Conservation (phyloP, 2,888 invertebrate species). For the Mylabris sibirica region DNA sequence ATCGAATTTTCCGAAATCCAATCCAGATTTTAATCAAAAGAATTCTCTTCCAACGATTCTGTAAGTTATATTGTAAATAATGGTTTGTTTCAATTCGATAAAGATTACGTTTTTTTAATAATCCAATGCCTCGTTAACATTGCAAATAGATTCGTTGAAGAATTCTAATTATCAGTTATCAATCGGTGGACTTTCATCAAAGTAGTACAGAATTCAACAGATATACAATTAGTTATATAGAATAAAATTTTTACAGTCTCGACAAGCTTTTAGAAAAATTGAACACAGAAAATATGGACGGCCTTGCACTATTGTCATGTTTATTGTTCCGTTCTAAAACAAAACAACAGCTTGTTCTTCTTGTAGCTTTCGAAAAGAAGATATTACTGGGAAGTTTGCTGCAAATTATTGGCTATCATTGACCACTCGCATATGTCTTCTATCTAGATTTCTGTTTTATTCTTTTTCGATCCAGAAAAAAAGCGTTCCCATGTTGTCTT, state of each 20-base stretch:
- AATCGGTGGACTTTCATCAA: slow-evolving; percentile 48
- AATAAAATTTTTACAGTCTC: slow-evolving; percentile 48
- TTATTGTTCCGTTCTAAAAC: slow-evolving; percentile 48
- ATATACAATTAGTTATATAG: too few species aligned
- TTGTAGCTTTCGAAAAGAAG: slow-evolving; percentile 48
- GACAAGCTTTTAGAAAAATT: slow-evolving; percentile 41
- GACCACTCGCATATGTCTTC: slow-evolving; percentile 29
- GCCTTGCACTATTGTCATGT: slow-evolving; percentile 55
- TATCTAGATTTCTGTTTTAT: slow-evolving; percentile 22
- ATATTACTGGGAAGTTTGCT: slow-evolving; percentile 49
- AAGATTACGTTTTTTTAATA: slow-evolving; percentile 47
- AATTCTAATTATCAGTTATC: slow-evolving; percentile 52
- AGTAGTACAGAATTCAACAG: slow-evolving; percentile 49
- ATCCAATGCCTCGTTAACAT: slow-evolving; percentile 43
- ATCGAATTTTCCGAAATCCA: slow-evolving; percentile 12
- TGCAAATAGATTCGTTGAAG: slow-evolving; percentile 39
- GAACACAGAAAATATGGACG: slow-evolving; percentile 51
- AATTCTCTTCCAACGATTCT: not conserved
- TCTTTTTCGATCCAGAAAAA: not conserved
- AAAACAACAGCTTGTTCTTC: slow-evolving; percentile 49
- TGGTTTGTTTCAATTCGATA: slow-evolving; percentile 25
- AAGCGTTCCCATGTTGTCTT: not conserved
- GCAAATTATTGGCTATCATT: slow-evolving; percentile 50
- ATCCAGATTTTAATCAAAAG: slow-evolving; percentile 9
- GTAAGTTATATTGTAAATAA: slow-evolving; percentile 14